phyloP scores from a whole-genome alignment of 2,797 vertebrate species.

The Amblyraja radiata region DNA sequence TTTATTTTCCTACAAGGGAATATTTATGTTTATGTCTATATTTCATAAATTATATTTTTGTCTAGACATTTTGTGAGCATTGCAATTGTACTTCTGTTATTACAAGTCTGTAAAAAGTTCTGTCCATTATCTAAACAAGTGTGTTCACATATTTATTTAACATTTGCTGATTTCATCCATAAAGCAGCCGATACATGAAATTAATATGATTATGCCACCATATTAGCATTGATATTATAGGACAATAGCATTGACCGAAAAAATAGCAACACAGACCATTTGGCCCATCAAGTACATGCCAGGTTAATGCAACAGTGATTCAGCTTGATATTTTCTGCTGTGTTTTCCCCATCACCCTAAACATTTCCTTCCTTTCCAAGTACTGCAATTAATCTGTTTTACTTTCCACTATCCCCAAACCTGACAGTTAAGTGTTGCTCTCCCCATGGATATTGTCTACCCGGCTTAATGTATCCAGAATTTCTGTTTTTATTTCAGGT shows the following conservation, averaged over 20 bases:
- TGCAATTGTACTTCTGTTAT: not conserved
- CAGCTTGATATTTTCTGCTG: too few species aligned
- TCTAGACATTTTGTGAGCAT: not conserved
- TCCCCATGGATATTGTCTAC: too few species aligned
- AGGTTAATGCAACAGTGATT: too few species aligned
- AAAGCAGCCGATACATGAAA: not conserved
- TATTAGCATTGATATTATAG: not conserved
- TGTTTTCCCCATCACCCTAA: too few species aligned
- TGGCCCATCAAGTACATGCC: too few species aligned
- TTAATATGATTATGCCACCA: not conserved
- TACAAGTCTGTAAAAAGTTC: not conserved
- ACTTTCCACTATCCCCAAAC: too few species aligned
- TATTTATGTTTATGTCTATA: not conserved
- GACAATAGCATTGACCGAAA: not conserved
- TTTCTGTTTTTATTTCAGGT: too few species aligned
- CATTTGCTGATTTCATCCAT: not conserved
- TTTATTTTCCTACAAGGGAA: not conserved
- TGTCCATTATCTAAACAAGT: not conserved
- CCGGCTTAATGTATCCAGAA: too few species aligned
- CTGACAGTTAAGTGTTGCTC: too few species aligned
- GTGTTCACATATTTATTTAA: not conserved
- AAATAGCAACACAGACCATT: too few species aligned
- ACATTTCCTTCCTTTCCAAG: too few species aligned
- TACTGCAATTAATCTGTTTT: too few species aligned
- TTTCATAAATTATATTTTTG: not conserved